Evolutionary conservation across 1,140 invertebrate species (phyloP), one percentile per base, ranked within the genome.

Genomic region (Solenopsis invicta): DNA sequence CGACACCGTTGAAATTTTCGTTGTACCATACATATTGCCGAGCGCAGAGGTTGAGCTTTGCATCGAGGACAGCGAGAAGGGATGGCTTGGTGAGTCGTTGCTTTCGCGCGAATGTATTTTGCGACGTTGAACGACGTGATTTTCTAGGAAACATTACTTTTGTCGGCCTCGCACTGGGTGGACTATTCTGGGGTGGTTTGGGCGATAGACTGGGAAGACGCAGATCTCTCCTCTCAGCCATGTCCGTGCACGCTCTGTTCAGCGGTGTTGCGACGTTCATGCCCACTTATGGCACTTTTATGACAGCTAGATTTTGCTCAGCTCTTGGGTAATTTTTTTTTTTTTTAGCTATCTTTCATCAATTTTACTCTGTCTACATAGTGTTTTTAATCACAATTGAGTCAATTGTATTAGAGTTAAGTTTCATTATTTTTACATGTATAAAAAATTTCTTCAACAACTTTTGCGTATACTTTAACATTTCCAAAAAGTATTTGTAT

Each of bases 241-340:
- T 98, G 80, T 96, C 97, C 0, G 97, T 98, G 24, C 97, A 97
- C 92, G 96, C 96, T 4, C 94, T 98, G 0, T 98, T 98, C 92
- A 97, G 97, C 34, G 95, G 97, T 4, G 96, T 97, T 2, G 97
- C 97, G 0, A 97, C 97, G 12, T 97, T 98, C 86, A 97, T 98
- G 96, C 98, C 98, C 52, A 97, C 97, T 0, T 98, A 97, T 90
- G 97, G 97, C 84, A 97, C 97, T 0, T 98, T 98, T 89, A 97
- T 98, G 96, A 97, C 97, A 59, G 96, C 97, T 64, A 96, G 96
- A 91, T 96, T 97, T 80, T 95, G 96, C 86, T 96, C 96, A 76
- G 96, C 96, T 5, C 94, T 97, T 64, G 96, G 98, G 98, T 98
- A 94, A 64, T 52, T 64, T 18, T 87, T 52, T 41, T 52, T 64